phyloP scores from a whole-genome alignment of 2,797 vertebrate species.

The Choloepus didactylus region DNA sequence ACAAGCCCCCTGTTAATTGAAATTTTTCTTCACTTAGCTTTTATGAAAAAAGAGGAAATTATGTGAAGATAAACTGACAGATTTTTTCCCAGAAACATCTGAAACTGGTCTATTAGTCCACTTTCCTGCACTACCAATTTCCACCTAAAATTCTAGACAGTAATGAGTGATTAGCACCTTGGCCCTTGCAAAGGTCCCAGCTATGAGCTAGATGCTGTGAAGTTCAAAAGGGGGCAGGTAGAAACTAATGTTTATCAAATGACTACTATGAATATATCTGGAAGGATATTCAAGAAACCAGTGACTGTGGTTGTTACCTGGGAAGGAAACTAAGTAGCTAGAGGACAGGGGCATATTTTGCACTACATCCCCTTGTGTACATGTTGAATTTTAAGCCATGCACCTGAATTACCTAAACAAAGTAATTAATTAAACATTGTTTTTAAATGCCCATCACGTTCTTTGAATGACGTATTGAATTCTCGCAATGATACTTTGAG shows the following conservation, averaged over 20 bases:
- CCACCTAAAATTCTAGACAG: constrained; percentile 5
- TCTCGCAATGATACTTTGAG: constrained; percentile 10
- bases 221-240: constrained; percentile 49
- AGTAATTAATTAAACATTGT: constrained; percentile 22
- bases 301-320: neutral
- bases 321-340: neutral
- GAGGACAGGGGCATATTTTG: neutral
- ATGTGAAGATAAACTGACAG: constrained; percentile 60
- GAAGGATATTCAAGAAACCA: constrained; percentile 44
- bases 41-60: constrained; percentile 13
- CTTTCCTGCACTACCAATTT: constrained; percentile 49
- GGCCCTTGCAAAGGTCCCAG: neutral
- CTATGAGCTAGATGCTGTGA: neutral
- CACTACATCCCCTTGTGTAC: neutral
- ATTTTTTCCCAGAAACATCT: constrained; percentile 49
- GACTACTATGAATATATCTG: neutral
- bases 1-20: constrained; percentile 74
- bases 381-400: constrained; percentile 40
- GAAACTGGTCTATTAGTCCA: constrained; percentile 5
- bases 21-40: constrained; percentile 61
- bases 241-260: constrained; percentile 51
- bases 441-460: constrained; percentile 19
- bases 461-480: constrained; percentile 54
- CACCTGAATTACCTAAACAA: constrained; percentile 53
- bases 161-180: neutral